phyloP scores from a whole-genome alignment of 2,797 vertebrate species.

The Pseudochaenichthys georgianus region DNA sequence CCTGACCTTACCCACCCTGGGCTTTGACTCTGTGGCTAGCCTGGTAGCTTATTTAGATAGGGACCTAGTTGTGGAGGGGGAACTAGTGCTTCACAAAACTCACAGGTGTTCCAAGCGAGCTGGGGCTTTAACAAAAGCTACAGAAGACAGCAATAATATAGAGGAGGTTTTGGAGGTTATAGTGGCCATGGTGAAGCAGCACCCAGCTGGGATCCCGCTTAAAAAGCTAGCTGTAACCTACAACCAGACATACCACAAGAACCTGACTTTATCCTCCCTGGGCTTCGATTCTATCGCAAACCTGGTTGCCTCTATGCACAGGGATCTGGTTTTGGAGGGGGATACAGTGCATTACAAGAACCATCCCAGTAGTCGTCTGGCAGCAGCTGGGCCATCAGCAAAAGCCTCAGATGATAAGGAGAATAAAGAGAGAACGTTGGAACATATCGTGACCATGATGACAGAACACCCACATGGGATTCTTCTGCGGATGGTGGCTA shows the following conservation, averaged over 20 bases:
- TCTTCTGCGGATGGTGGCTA: conserved; percentile 57
- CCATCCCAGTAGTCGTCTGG: not conserved
- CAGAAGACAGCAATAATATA: not conserved
- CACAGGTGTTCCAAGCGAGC: not conserved
- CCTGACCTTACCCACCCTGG: conserved; percentile 59
- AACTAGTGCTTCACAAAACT: conserved; percentile 37
- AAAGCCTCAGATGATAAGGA: not conserved
- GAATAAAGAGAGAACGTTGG: not conserved
- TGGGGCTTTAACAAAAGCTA: not conserved
- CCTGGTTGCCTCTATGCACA: conserved; percentile 60
- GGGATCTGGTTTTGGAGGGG: conserved; percentile 64
- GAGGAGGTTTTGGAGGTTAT: conserved; percentile 38
- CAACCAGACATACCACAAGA: conserved; percentile 64
- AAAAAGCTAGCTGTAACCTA: conserved; percentile 61
- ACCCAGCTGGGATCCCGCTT: conserved; percentile 71
- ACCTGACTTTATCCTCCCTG: conserved; percentile 59
- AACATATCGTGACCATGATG: conserved; percentile 69
- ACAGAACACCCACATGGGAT: conserved; percentile 67
- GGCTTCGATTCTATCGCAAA: conserved; percentile 62
- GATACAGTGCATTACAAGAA: conserved; percentile 36
- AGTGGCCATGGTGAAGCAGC: conserved; percentile 62
- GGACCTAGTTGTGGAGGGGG: conserved; percentile 65
- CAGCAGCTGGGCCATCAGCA: not conserved
- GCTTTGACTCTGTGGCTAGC: conserved; percentile 58
- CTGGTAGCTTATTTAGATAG: conserved; percentile 60